Evolutionary conservation across 37 sponge, comb jelly and placozoan genomes (phyloP), one percentile per base, ranked within the genome.

Genomic region (Beroe forskalii): DNA sequence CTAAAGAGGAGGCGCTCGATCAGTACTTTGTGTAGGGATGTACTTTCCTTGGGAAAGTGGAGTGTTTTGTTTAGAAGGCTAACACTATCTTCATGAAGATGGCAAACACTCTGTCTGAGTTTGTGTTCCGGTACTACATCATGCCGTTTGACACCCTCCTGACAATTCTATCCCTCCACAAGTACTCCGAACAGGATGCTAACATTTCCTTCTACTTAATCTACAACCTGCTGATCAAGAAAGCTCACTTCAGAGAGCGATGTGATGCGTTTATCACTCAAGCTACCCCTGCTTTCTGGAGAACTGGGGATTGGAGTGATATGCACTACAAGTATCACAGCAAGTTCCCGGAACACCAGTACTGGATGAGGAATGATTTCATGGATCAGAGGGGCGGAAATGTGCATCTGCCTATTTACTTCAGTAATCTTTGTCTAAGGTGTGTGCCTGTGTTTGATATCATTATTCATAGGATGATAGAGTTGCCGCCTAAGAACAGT

Each of bases 271-370:
- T 80, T 25, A 27, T 80, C 1, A 22, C 37, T 25, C 86, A 44
- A 33, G 86, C 86, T 4, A 27, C 86, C 1, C 86, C 86, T 1
- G 55, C 40, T 1, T 80, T 41, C 86, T 80, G 86, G 86, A 23
- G 55, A 9, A 20, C 6, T 19, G 42, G 12, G n/a, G 86, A 80
- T n/a, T 80, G 86, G 86, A 43, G 30, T 43, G 40, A 41, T 30
- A 38, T 44, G 55, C 86, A 80, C 55, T 33, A 4, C 35, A 37
- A 35, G 8, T 80, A 80, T 48, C 86, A 80, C 86, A 41, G 35
- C 55, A 80, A 80, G 27, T 80, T 44, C 55, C 86, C 86, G n/a
- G 86, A 80, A 44, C 86, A 80, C 31, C 86, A 80, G 55, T 80
- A 80, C 86, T 80, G 44, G 44, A 44, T 43, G 44, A 80, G 35